Percentiles rank a stretch among this genome's conserved stretches.
Conservation (phyloP, 2,888 invertebrate species). For the Lasioglossum malachurum region DNA sequence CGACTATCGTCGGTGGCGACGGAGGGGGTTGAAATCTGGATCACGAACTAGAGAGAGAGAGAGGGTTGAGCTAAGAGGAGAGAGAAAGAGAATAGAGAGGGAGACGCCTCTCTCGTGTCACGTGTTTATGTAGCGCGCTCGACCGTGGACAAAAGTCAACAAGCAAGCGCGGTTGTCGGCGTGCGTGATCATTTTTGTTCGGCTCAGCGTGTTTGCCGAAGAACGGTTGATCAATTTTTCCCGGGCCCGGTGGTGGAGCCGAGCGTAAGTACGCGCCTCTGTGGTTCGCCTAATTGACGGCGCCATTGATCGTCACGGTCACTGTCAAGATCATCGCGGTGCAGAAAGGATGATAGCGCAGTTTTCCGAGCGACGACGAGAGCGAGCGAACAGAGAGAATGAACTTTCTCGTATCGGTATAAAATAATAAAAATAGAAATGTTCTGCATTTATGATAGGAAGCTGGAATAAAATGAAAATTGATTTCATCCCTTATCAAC, state of each 20-base stretch:
- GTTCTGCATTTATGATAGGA: no score
- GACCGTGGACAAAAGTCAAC: background rate
- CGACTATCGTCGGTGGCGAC: background rate
- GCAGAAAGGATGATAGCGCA: slow-evolving; percentile 51
- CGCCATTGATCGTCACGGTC: slow-evolving; percentile 74
- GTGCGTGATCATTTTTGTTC: background rate
- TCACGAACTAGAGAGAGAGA: background rate
- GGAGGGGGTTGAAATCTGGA: background rate
- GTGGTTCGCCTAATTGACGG: slow-evolving; percentile 64
- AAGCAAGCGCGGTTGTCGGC: background rate
- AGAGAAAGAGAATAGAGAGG: background rate
- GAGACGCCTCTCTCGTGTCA: background rate
- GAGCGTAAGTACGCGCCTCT: slow-evolving; percentile 10
- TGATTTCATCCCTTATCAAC: no score
- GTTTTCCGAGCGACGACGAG: slow-evolving; percentile 45
- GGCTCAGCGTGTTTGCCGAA: background rate
- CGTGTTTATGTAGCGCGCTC: background rate
- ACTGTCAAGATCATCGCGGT: slow-evolving; percentile 76
- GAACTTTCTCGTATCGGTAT: no score
- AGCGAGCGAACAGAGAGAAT: background rate
- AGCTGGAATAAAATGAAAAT: no score
- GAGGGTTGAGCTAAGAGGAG: background rate
- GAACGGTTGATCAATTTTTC: background rate
- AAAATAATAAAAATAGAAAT: no score
- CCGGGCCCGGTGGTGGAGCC: slow-evolving; percentile 1